phyloP scores from a whole-genome alignment of 2,113 vertebrate genomes.

The Gambusia affinis region DNA sequence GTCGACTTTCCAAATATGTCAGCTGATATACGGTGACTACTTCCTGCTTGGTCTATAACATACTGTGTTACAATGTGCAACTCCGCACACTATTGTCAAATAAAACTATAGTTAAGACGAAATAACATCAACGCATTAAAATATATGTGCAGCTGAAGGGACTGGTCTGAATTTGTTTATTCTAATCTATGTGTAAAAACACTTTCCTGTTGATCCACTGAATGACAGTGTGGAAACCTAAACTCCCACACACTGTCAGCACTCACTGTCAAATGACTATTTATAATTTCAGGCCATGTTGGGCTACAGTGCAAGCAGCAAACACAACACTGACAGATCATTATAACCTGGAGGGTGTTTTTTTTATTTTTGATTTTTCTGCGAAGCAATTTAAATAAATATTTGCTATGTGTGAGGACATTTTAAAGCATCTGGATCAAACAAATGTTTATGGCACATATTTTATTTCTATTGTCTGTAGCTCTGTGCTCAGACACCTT shows the following conservation, averaged over 20 bases:
- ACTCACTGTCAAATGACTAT: neutral
- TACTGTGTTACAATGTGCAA: slow-evolving; percentile 33
- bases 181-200: neutral
- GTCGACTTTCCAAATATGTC: slow-evolving; percentile 30
- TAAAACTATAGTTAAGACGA: neutral
- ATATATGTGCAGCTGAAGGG: neutral
- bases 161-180: neutral
- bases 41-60: slow-evolving; percentile 60
- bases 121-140: slow-evolving; percentile 8
- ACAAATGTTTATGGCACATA: neutral
- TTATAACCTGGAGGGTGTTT: neutral
- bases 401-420: neutral
- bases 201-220: neutral
- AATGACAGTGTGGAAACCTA: neutral
- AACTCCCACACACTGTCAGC: neutral
- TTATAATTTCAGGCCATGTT: slow-evolving; percentile 4
- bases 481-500: neutral
- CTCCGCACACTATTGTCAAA: slow-evolving; percentile 1
- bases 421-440: neutral
- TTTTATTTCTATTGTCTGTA: neutral
- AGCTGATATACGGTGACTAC: slow-evolving; percentile 48
- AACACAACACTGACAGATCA: neutral
- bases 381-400: neutral
- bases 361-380: neutral
- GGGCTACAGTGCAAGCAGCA: neutral